Evolutionary conservation across 1,140 invertebrate species (phyloP), one percentile per base, ranked within the genome.

Genomic region (Chrysopa pallens): DNA sequence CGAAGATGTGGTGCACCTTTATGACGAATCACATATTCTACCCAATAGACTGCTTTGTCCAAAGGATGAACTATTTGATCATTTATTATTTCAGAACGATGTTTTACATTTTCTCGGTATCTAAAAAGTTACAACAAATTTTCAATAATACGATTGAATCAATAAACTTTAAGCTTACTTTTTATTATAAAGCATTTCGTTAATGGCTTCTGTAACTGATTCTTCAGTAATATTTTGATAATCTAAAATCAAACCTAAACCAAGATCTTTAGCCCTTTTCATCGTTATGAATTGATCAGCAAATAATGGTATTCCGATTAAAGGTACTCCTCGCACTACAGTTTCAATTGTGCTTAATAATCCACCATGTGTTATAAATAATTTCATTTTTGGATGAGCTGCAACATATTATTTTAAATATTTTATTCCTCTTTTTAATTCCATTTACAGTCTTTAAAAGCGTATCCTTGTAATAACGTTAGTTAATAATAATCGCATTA

Each of bases 311-410:
- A 78, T 60, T 7, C 71, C 74, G 6, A 79, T 52, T 28, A 78
- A 63, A 5, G 77, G 76, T 8, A 76, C 67, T 29, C 70, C 73
- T 52, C 76, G 66, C 52, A 67, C 72, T 5, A 74, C 63, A 14
- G 73, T 68, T 52, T 80, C 77, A 52, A 74, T 68, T n/a, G 73
- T 67, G 39, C 75, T 73, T 48, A 76, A 69, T 33, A 78, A 52
- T 15, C 77, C 77, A 13, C 76, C 75, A 47, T 79, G 76, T 1
- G 74, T 71, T 42, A 80, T 66, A 47, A 80, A 78, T 4, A 69
- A 50, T 42, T 63, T 64, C 8, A 71, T 58, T 48, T 58, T 58
- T 23, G 52, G 42, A 48, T 66, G 61, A 45, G 55, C 63, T 64
- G 43, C 35, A 43, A 15, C 9, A 38, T 48, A 45, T 39, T 40